Conservation (phyloP, 2,888 invertebrate species). For the Magallana nippona region DNA sequence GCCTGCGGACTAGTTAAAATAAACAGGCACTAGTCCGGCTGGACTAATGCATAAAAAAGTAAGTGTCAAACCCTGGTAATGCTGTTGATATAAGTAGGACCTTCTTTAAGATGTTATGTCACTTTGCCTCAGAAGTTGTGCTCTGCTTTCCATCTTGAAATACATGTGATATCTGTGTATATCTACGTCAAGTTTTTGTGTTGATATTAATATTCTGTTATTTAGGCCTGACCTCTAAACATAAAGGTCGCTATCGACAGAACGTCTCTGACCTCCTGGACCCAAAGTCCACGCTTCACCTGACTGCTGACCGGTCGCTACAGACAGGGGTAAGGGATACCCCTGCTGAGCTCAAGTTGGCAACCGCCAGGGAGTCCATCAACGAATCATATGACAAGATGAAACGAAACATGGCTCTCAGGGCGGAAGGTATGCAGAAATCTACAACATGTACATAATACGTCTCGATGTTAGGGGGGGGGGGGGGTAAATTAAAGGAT, state of each 20-base stretch:
- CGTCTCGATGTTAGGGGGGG: too few relatives aligned
- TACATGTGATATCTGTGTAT: too few relatives aligned
- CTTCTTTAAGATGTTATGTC: too few relatives aligned
- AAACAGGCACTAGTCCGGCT: too few relatives aligned
- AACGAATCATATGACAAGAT: conserved; percentile 60
- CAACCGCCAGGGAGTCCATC: conserved; percentile 57
- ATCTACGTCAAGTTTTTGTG: neutral
- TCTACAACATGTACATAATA: too few relatives aligned
- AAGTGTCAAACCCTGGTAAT: too few relatives aligned
- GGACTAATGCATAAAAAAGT: too few relatives aligned
- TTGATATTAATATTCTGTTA: neutral
- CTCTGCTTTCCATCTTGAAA: too few relatives aligned
- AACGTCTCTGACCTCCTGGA: conserved; percentile 60
- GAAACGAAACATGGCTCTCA: conserved; percentile 58
- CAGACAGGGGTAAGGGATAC: conserved; percentile 62
- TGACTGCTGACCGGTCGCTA: conserved; percentile 64
- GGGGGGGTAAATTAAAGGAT: too few relatives aligned
- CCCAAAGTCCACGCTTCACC: conserved; percentile 61
- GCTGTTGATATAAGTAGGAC: too few relatives aligned
- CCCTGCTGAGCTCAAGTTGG: conserved; percentile 57
- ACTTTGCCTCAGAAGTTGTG: too few relatives aligned
- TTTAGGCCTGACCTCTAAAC: conserved; percentile 17
- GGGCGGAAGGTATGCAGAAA: conserved; percentile 59
- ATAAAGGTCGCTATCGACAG: conserved; percentile 52
- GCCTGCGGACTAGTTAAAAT: too few relatives aligned